phyloP scores from a whole-genome alignment of 2,888 invertebrate genomes.

The Orthosia cruda region DNA sequence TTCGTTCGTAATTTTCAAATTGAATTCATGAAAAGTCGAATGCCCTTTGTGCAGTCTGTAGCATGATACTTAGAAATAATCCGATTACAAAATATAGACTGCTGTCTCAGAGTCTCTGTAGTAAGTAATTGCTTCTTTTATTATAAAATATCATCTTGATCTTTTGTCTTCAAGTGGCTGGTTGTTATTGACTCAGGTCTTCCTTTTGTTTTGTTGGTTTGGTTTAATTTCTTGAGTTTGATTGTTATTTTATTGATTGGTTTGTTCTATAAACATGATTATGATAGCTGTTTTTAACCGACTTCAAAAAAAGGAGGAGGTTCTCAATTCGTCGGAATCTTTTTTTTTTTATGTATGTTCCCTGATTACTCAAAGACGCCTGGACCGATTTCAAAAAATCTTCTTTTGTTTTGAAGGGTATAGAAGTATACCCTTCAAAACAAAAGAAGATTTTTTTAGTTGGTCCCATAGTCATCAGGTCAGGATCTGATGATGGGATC shows the following conservation, averaged over 20 bases:
- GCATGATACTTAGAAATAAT: conserved; percentile 47
- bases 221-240: conserved; percentile 12
- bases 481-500: too few relatives aligned
- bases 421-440: too few relatives aligned
- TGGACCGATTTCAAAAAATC: too few relatives aligned
- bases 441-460: too few relatives aligned
- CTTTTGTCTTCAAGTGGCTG: conserved; percentile 50
- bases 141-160: conserved; percentile 55
- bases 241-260: conserved; percentile 38
- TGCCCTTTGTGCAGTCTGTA: conserved; percentile 38
- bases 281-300: background rate
- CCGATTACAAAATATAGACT: conserved; percentile 57
- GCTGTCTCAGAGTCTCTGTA: conserved; percentile 27
- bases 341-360: too few relatives aligned
- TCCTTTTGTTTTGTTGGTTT: conserved; percentile 41
- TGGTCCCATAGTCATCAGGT: too few relatives aligned
- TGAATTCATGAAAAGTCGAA: conserved; percentile 42
- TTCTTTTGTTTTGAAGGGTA: too few relatives aligned
- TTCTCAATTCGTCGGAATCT: too few relatives aligned
- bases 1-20: conserved; percentile 35
- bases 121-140: conserved; percentile 62
- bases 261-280: background rate
- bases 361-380: too few relatives aligned
- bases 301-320: too few relatives aligned
- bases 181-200: conserved; percentile 38